These are phyloP conservation scores for Hypsibius dujardini DNA, from an alignment of 1,140 invertebrate genomes.

Conservation along the genomic window DNA sequence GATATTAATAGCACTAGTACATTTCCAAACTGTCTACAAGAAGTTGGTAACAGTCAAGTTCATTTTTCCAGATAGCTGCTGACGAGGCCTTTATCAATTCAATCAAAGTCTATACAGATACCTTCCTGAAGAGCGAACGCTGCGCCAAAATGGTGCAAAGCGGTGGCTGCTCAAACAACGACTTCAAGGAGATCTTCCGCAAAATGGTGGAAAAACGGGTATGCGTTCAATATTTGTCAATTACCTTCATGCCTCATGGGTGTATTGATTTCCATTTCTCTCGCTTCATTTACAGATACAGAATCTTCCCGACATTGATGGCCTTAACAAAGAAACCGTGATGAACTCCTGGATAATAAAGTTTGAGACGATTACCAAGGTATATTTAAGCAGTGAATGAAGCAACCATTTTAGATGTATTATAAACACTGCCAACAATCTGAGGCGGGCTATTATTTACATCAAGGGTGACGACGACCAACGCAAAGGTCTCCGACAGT, in stretches of 20 bases:
- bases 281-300: conserved; percentile 34
- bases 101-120: conserved; percentile 88
- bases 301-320: conserved; percentile 95
- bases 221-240: conserved; percentile 37
- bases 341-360: conserved; percentile 97
- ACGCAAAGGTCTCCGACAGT: conserved; percentile 52
- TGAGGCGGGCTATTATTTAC: too few species aligned
- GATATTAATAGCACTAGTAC: too few species aligned
- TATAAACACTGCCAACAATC: too few species aligned
- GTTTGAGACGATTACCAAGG: conserved; percentile 96
- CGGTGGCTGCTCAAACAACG: conserved; percentile 88
- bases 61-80: conserved; percentile 90
- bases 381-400: too few species aligned
- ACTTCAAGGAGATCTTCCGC: conserved; percentile 94
- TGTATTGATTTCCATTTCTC: not conserved
- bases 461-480: conserved; percentile 77
- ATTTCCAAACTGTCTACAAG: too few species aligned
- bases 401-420: too few species aligned
- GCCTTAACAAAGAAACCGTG: conserved; percentile 95
- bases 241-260: not conserved
- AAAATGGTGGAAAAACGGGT: conserved; percentile 93
- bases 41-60: too few species aligned
- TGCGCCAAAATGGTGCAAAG: conserved; percentile 85
- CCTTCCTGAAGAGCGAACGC: conserved; percentile 88
- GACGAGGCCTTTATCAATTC: conserved; percentile 99